Evolutionary conservation across 1,140 invertebrate genomes (phyloP), one percentile per base, ranked within the genome.

Genomic region (Panagrolaimus sp.): DNA sequence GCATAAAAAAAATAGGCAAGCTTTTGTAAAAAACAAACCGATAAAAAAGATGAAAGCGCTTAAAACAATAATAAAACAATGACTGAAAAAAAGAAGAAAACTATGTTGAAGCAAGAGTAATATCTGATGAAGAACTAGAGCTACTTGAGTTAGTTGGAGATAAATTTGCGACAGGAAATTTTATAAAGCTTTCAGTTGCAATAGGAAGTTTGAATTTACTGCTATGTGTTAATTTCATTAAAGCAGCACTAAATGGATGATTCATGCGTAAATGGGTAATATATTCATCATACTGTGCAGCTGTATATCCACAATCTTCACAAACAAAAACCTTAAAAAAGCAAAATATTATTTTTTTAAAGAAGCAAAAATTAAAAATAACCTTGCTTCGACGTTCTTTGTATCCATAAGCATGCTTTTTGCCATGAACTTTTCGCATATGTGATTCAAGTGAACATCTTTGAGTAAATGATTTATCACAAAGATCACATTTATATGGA

Each of bases 381-480:
- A 87, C 76, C 75, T 98, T 98, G 83, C 90, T 91, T 68, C 96
- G 88, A 64, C 95, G 87, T 85, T 98, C 92, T 85, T 99, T 99
- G 86, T 98, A 98, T 0, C 92, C 93, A 84, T 96, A 99, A 68
- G 90, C 89, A 84, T 97, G 92, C 78, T 93, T 90, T 42, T 96
- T 91, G 47, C 93, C 93, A 83, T 99, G 96, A n/a, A 98, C 93
- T 86, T 99, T 98, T 57, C 95, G 87, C 80, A 93, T 92, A 82
- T 99, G 96, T 53, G 94, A 98, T 86, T 99, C 96, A 25, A 99
- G 85, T 3, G 94, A 98, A 84, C 96, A 98, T 80, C 96, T 87
- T 86, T 99, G 96, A n/a, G 96, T 98, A 85, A 99, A 99, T 9
- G 93, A 96, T 85, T 98, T 98, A 80, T 96, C 94, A 84, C 96